Evolutionary conservation across 1,140 invertebrate genomes (phyloP).

Genomic region (Drosophila pruinosa): DNA sequence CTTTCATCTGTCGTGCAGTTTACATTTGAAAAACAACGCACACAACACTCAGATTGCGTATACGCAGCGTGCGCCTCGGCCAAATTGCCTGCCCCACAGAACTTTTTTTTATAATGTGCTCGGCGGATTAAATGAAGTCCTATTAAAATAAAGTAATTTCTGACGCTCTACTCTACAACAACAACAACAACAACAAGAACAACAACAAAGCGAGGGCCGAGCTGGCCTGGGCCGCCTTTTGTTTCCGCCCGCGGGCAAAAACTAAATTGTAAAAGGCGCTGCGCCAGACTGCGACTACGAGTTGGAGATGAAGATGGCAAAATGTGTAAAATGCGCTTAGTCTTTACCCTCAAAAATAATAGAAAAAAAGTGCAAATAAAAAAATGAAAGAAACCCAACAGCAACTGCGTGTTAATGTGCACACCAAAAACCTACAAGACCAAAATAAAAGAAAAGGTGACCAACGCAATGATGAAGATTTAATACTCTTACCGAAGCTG

Average conservation of each 20-base stretch:
- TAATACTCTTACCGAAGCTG: neutral
- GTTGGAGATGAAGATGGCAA: slow-evolving; percentile 39
- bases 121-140: slow-evolving; percentile 78
- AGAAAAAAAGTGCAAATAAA: slow-evolving; percentile 8
- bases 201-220: neutral
- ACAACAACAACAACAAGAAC: slow-evolving; percentile 24
- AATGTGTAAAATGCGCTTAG: slow-evolving; percentile 75
- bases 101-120: slow-evolving; percentile 55
- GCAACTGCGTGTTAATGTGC: slow-evolving; percentile 74
- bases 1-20: slow-evolving; percentile 59
- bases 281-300: slow-evolving; percentile 23
- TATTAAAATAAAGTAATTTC: slow-evolving; percentile 81
- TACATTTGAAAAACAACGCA: slow-evolving; percentile 55
- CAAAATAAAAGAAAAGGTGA: neutral
- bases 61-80: slow-evolving; percentile 64
- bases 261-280: slow-evolving; percentile 61
- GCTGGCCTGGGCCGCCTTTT: slow-evolving; percentile 12
- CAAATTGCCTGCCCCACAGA: slow-evolving; percentile 59
- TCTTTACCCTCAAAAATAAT: slow-evolving; percentile 35
- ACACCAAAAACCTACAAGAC: slow-evolving; percentile 20
- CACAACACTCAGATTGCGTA: slow-evolving; percentile 64
- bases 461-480: neutral
- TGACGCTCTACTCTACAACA: slow-evolving; percentile 44
- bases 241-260: slow-evolving; percentile 38
- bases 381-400: slow-evolving; percentile 35